These are phyloP conservation scores for Epistrophe grossulariae DNA, from an alignment of 2,888 invertebrate genomes.

Conservation along the genomic window DNA sequence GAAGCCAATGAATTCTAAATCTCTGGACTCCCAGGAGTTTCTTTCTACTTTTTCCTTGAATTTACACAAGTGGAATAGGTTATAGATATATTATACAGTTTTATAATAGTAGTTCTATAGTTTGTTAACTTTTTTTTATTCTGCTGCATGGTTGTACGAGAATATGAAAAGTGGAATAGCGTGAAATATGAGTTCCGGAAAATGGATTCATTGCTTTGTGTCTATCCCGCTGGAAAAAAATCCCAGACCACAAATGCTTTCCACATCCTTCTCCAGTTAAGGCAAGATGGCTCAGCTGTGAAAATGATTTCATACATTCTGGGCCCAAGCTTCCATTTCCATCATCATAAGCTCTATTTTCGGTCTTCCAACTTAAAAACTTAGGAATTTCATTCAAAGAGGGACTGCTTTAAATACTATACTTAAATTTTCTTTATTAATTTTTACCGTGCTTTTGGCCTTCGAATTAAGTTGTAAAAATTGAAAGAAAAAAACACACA, in stretches of 20 bases:
- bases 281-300: no score
- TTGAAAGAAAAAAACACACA: no score
- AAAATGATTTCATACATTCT: no score
- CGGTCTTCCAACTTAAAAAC: no score
- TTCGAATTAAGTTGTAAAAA: no score
- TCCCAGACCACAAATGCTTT: neutral
- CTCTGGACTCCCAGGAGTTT: conserved; percentile 15
- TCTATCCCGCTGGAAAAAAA: neutral
- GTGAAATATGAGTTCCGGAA: neutral
- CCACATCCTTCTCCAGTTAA: neutral
- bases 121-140: neutral
- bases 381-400: no score
- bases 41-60: neutral
- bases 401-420: no score
- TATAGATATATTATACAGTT: neutral
- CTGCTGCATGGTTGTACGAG: neutral
- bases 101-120: neutral
- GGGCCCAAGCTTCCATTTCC: no score
- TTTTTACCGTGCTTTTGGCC: no score
- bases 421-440: no score
- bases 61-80: conserved; percentile 30
- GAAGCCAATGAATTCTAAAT: conserved; percentile 41
- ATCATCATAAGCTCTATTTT: no score
- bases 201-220: neutral
- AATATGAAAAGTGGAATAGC: neutral